A percentile compares a stretch with the other conserved stretches of the same genome.
These are phyloP conservation scores for Drosophila lowei DNA, from an alignment of 1,140 invertebrate genomes.

Conservation along the genomic window DNA sequence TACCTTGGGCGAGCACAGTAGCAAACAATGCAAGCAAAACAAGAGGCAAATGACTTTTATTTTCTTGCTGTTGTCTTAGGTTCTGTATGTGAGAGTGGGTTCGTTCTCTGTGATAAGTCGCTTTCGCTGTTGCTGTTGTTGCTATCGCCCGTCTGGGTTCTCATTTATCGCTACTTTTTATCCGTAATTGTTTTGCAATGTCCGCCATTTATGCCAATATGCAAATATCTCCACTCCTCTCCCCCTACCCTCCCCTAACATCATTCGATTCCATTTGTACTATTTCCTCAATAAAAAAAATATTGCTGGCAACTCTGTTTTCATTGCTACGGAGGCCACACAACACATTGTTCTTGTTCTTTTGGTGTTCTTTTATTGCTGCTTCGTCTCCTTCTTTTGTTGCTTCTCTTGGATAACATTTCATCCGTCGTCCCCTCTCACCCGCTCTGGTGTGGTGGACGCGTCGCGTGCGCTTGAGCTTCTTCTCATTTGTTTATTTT, in stretches of 20 bases:
- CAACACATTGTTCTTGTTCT: constrained; percentile 25
- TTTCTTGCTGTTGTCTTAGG: constrained; percentile 66
- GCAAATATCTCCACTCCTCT: constrained; percentile 34
- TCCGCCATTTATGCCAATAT: constrained; percentile 64
- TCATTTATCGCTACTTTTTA: constrained; percentile 35
- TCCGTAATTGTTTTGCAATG: constrained; percentile 46
- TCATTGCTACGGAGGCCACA: not conserved
- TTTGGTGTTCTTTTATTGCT: not conserved
- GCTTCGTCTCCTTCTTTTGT: constrained; percentile 1
- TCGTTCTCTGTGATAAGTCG: constrained; percentile 49
- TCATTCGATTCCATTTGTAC: constrained; percentile 43
- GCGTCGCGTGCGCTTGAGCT: constrained; percentile 37
- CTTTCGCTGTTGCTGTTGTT: constrained; percentile 29
- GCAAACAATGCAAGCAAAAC: constrained; percentile 47
- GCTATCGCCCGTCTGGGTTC: constrained; percentile 11
- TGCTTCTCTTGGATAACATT: constrained; percentile 20
- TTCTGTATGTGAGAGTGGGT: constrained; percentile 42
- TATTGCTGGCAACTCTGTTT: constrained; percentile 8
- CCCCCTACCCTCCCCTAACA: no score
- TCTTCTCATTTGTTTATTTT: constrained; percentile 70
- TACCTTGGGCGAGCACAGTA: constrained; percentile 1
- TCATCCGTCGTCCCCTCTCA: constrained; percentile 5
- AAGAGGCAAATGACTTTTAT: constrained; percentile 57
- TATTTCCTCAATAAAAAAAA: constrained; percentile 52
- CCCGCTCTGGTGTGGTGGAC: no score